phyloP scores from a whole-genome alignment of 2,888 invertebrate species.

The Trichogramma dendrolimi region DNA sequence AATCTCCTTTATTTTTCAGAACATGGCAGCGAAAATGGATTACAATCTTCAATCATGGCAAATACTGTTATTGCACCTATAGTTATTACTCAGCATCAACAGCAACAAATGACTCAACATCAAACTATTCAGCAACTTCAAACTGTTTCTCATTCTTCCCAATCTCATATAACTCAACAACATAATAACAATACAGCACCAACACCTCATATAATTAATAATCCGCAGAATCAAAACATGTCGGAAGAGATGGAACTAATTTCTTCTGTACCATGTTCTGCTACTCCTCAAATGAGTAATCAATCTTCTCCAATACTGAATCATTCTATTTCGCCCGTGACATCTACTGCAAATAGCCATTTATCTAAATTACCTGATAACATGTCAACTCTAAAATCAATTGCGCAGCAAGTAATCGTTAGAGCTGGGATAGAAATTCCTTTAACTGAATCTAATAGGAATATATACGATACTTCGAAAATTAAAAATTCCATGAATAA shows the following conservation, averaged over 20 bases:
- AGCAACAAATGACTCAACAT: conserved; percentile 44
- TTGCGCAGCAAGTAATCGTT: conserved; percentile 91
- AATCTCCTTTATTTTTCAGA: conserved; percentile 36
- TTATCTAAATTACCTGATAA: conserved; percentile 56
- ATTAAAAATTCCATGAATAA: conserved; percentile 41
- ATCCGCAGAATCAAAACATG: conserved; percentile 46
- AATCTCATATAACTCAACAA: conserved; percentile 19
- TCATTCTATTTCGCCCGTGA: conserved; percentile 48
- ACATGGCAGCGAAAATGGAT: conserved; percentile 52
- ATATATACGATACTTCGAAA: conserved; percentile 52
- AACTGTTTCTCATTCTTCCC: conserved; percentile 6
- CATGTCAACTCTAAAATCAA: conserved; percentile 83
- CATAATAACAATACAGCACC: conserved; percentile 39
- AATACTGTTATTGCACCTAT: too few relatives aligned
- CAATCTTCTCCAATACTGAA: conserved; percentile 56
- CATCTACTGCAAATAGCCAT: conserved; percentile 51
- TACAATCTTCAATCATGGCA: conserved; percentile 43
- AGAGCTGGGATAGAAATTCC: conserved; percentile 69
- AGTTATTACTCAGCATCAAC: conserved; percentile 30
- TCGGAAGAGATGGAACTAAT: conserved; percentile 44
- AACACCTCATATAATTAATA: conserved; percentile 41
- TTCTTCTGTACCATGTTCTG: conserved; percentile 42
- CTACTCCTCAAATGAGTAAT: conserved; percentile 54
- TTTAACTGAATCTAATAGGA: conserved; percentile 50
- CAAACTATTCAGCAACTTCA: conserved; percentile 50